Base-by-base conservation (phyloP, 53 echinoderm and acorn worm species). In the Patiria pectinifera region DNA sequence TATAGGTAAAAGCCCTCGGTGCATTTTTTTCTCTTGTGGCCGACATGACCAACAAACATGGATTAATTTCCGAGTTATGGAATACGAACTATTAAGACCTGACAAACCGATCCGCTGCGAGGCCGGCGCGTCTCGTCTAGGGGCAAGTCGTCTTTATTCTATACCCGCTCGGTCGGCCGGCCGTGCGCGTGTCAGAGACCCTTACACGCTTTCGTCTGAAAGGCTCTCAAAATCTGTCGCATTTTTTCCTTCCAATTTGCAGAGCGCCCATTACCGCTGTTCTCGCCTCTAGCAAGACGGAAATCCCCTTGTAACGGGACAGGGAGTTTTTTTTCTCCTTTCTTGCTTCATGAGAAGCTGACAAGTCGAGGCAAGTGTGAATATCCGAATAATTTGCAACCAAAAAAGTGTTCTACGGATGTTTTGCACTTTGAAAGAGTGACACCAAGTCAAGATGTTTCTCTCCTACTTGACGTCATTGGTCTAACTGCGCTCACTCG, bases 41-140 rank as follows among this genome's bases (percentile, higher is more conserved):
- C 9, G 11, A 4, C 74, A 72, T 45, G 48, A 72, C 47, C 86
- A 48, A 47, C 89, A 76, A 77, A 78, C 66, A 63, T 45, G 61
- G 61, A 45, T 45, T 45, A 59, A 78, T 89, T 89, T 89, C 79
- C 78, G 78, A 89, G 71, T 77, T 76, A 78, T 77, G 89, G 77
- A 89, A 89, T 89, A 15, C 59, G 79, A 78, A 78, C 11, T 35
- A 35, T 60, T 76, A 74, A 13, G 23, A 77, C 48, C 9, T 84
- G 26, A 78, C 59, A 89, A 2, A 78, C 77, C 58, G 62, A 59
- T 3, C 35, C 4, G 72, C 75, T 86, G 24, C 16, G 24, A 75
- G 85, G 70, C 9, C 44, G 16, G 15, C 59, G 21, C 85, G 45
- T 85, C 85, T 63, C 12, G 47, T 9, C 69, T 59, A 45, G 45